These are phyloP conservation scores for Oceanodroma tethys DNA, from an alignment of 2,113 vertebrate genomes.

Conservation along the genomic window DNA sequence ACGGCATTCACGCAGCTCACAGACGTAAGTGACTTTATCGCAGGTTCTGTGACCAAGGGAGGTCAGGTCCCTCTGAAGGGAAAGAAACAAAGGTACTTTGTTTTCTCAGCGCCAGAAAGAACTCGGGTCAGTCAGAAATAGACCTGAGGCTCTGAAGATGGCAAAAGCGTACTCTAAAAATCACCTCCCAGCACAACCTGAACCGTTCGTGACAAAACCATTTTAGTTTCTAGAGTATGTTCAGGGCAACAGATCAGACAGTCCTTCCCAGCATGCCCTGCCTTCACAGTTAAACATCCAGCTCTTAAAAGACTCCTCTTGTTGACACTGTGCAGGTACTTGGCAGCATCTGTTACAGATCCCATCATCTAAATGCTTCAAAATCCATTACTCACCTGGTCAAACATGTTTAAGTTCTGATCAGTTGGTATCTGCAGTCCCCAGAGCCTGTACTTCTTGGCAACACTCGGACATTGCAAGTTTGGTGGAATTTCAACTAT, in stretches of 20 bases:
- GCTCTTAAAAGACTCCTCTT: not conserved
- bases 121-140: not conserved
- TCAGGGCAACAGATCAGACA: not conserved
- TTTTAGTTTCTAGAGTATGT: not conserved
- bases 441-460: constrained; percentile 77
- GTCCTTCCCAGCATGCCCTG: not conserved
- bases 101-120: not conserved
- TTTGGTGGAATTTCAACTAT: constrained; percentile 75
- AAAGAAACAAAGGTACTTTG: not conserved
- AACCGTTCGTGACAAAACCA: not conserved
- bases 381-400: constrained; percentile 65
- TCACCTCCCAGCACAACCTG: not conserved
- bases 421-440: constrained; percentile 66
- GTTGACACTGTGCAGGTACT: not conserved
- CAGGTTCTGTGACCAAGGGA: not conserved
- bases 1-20: not conserved
- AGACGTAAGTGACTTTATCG: accelerated
- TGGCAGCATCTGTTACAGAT: not conserved
- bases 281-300: not conserved
- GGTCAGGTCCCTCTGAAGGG: not conserved
- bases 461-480: constrained; percentile 62
- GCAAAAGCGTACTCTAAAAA: not conserved
- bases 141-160: not conserved
- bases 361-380: not conserved
- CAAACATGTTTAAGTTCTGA: constrained; percentile 67